phyloP scores from a whole-genome alignment of 2,888 invertebrate genomes.

The Diarsia dahlii region DNA sequence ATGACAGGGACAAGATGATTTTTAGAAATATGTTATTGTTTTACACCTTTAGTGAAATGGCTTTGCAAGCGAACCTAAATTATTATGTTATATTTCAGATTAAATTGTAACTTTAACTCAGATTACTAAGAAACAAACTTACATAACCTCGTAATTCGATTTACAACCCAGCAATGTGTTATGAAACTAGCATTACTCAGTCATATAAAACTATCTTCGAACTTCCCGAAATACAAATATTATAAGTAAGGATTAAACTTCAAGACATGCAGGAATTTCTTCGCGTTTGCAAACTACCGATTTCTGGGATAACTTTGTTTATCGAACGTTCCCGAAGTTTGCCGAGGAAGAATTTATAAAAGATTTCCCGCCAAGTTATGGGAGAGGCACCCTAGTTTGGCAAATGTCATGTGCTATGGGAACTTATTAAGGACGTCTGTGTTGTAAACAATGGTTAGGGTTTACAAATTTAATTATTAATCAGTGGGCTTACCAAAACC shows the following conservation, averaged over 20 bases:
- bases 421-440: slow-evolving; percentile 16
- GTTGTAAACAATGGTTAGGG: slow-evolving; percentile 1
- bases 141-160: slow-evolving; percentile 39
- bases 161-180: slow-evolving; percentile 5
- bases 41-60: not conserved
- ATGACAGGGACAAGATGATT: not conserved
- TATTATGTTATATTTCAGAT: not conserved
- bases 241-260: slow-evolving; percentile 47
- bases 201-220: slow-evolving; percentile 24
- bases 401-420: slow-evolving; percentile 25
- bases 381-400: slow-evolving; percentile 30
- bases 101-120: not conserved
- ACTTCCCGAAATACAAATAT: slow-evolving; percentile 46
- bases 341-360: slow-evolving; percentile 52
- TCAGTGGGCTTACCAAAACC: too few species aligned
- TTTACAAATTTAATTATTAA: not conserved
- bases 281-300: slow-evolving; percentile 53
- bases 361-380: slow-evolving; percentile 54
- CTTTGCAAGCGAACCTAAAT: not conserved
- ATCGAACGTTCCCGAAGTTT: slow-evolving; percentile 58
- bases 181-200: slow-evolving; percentile 35
- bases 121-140: slow-evolving; percentile 14
- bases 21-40: not conserved
- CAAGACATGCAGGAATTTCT: slow-evolving; percentile 44
- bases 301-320: slow-evolving; percentile 48